Evolutionary conservation across 2,797 vertebrate species (phyloP), one percentile per base, ranked within the genome.

Genomic region (Anas acuta): DNA sequence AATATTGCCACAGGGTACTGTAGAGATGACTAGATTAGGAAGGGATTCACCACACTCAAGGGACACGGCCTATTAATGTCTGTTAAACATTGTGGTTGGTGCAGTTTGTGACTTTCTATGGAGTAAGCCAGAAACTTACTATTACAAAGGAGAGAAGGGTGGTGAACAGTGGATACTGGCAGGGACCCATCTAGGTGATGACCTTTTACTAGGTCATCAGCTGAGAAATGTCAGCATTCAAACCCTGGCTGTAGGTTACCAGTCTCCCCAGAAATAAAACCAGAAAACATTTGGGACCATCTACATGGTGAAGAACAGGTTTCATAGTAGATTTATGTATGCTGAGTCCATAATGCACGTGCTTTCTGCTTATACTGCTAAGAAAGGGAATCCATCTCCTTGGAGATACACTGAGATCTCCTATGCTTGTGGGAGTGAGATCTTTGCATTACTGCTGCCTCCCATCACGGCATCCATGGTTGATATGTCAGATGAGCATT

Each of bases 81-180:
- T 79, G 35, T 51, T 18, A 65, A 22, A 30, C 0, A 0, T 6
- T 13, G 1, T 7, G 22, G 25, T 0, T 49, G 53, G 33, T 45
- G 32, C 33, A 7, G 8, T 9, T 26, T 53, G 8, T 53, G n/a
- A 20, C 25, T 14, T 90, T 61, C 57, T 54, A 56, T 0, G 0
- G 26, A 12, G 22, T 56, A 25, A 71, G 70, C 21, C 47, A 43
- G 30, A 51, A 53, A 9, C 45, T 61, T 43, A 21, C 8, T 32
- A 33, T 45, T 7, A 54, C 0, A 0, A 85, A 5, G 7, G 23
- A 71, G 18, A 67, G 57, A 39, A 49, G 17, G 19, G 4, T 47
- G 16, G 19, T 43, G 54, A 6, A 25, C 26, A 39, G 33, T 60
- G 19, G 9, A 35, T 1, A 3, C 19, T 65, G 28, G 2, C 39